Base-by-base conservation (phyloP, 2,113 vertebrate species). In the Trichomycterus rosablanca region DNA sequence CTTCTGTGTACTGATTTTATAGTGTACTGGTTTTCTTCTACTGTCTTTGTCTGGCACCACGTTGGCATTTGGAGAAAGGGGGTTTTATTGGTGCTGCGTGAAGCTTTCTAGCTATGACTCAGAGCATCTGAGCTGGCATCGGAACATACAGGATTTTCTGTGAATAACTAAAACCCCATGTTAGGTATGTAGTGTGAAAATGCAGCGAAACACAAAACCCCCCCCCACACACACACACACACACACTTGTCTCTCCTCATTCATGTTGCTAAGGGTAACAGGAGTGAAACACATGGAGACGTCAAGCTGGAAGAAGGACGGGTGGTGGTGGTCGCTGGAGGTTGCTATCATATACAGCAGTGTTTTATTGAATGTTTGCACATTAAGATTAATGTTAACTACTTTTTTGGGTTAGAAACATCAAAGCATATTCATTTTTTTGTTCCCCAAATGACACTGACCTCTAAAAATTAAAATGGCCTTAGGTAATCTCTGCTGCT, bases 241-340 rank as follows among this genome's bases (percentile, higher is more conserved):
- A 70, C 72, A 74, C 74, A 74, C 77, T 76, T 79, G 74, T 80
- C 76, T 70, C 63, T 77, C 67, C 78, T 69, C 67, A 73, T 83
- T 78, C 65, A 78, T 72, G 84, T 86, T 86, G 83, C 84, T 84
- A 81, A 57, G 86, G 84, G 85, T 82, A 81, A 88, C 85, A 62
- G 73, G 54, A 69, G 69, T 67, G 68, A 77, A 80, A 78, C 74
- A 76, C 78, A 71, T 70, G 63, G 59, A 60, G 75, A 79, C 69
- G 73, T 83, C 78, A 81, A 51, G 20, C 11, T 60, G 66, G 26
- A 63, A 67, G 49, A 32, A 6, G 50, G 64, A 14, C 0, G 15
- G 56, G 30, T 42, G 55, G 67, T 53, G 12, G 51, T 35, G n/a
- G n/a, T n/a, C n/a, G n/a, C n/a, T n/a, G 18, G 57, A 19, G 40